These are phyloP conservation scores for Amblyopsis rosae DNA, from an alignment of 2,113 vertebrate genomes.

Conservation along the genomic window DNA sequence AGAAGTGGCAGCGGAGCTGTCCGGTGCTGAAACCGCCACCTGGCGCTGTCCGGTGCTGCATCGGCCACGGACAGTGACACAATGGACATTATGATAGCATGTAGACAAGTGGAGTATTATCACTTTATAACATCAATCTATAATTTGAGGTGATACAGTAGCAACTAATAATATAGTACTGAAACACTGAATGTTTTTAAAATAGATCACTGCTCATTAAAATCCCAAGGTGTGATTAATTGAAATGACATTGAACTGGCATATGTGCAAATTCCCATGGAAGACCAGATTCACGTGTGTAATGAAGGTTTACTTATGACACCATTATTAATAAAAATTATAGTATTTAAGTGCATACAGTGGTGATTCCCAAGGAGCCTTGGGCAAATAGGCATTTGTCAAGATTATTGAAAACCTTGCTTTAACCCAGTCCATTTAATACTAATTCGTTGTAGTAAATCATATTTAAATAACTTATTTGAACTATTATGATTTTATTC, in stretches of 20 bases:
- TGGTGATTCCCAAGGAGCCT: conserved; percentile 37
- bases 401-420: conserved; percentile 30
- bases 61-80: too few relatives aligned
- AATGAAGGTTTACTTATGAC: conserved; percentile 6
- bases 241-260: not conserved
- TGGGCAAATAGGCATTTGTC: conserved; percentile 37
- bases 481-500: not conserved
- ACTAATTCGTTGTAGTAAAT: too few relatives aligned
- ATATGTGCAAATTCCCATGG: not conserved
- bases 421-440: not conserved
- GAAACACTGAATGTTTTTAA: too few relatives aligned
- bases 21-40: too few relatives aligned
- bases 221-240: not conserved
- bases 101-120: too few relatives aligned
- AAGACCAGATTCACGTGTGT: conserved; percentile 1
- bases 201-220: not conserved
- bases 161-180: too few relatives aligned
- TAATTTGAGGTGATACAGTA: too few relatives aligned
- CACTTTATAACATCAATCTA: too few relatives aligned
- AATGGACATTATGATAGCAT: too few relatives aligned
- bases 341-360: conserved; percentile 30
- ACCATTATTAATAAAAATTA: conserved; percentile 50
- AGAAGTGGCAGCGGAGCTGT: too few relatives aligned
- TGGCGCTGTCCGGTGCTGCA: too few relatives aligned
- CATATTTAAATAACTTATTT: not conserved